phyloP scores from a whole-genome alignment of 2,888 invertebrate genomes.

The Erebia ligea region DNA sequence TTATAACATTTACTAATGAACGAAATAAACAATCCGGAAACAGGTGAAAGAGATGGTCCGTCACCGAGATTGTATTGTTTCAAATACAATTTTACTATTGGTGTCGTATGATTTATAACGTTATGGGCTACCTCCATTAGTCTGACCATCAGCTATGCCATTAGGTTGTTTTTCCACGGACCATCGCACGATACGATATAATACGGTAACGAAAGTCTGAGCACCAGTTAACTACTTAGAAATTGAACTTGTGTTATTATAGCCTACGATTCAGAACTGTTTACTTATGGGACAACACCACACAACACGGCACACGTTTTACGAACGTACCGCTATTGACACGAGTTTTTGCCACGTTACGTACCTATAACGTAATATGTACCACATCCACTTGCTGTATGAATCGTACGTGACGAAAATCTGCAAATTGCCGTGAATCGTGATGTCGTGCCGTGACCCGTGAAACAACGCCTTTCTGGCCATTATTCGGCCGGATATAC shows the following conservation, averaged over 20 bases:
- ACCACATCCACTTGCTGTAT: neutral
- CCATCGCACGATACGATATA: neutral
- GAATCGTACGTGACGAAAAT: neutral
- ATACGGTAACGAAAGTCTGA: neutral
- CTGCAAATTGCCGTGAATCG: neutral
- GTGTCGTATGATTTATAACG: slow-evolving; percentile 14
- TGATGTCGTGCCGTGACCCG: neutral
- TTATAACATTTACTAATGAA: neutral
- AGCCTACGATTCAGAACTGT: neutral
- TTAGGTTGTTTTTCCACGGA: slow-evolving; percentile 19
- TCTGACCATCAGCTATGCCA: slow-evolving; percentile 31
- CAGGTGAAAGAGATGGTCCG: slow-evolving; percentile 10
- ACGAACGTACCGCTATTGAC: neutral
- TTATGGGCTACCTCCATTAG: slow-evolving; percentile 14
- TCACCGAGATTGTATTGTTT: slow-evolving; percentile 18
- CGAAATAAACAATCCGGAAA: slow-evolving; percentile 6
- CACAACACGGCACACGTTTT: neutral
- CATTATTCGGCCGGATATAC: slow-evolving; percentile 46
- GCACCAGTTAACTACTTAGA: neutral
- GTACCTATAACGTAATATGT: neutral
- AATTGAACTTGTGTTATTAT: no score
- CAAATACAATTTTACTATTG: slow-evolving; percentile 13
- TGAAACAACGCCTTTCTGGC: slow-evolving; percentile 5
- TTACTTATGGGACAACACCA: neutral
- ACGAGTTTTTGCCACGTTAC: neutral